phyloP scores from a whole-genome alignment of 2,113 vertebrate species.

The Myodes glareolus region DNA sequence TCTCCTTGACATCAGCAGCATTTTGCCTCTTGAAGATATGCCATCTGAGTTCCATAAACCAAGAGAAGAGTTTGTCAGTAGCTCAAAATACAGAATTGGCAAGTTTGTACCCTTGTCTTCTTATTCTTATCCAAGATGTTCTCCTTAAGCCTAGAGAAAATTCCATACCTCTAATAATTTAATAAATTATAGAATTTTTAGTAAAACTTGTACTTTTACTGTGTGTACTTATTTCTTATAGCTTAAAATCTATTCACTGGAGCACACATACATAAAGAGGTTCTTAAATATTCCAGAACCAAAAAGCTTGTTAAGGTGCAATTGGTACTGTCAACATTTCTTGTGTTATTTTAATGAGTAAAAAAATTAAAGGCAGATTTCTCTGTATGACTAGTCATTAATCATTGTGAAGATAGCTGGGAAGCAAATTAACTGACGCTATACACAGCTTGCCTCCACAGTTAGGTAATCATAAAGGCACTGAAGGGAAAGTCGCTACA shows the following conservation, averaged over 20 bases:
- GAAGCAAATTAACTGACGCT: constrained; percentile 83
- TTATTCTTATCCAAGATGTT: neutral
- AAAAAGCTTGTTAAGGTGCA: constrained; percentile 68
- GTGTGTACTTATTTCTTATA: constrained; percentile 58
- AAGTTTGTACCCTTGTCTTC: neutral
- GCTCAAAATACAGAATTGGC: neutral
- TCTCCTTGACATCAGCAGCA: accelerated
- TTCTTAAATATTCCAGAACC: constrained; percentile 71
- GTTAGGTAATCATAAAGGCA: constrained; percentile 76
- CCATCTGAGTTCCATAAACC: neutral
- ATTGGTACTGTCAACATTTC: constrained; percentile 80
- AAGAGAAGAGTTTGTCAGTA: neutral
- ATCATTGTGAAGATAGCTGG: constrained; percentile 79
- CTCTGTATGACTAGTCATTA: constrained; percentile 77
- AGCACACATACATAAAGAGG: constrained; percentile 39
- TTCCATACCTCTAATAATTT: neutral
- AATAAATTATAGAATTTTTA: constrained; percentile 51
- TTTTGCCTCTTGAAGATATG: neutral
- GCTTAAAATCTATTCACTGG: constrained; percentile 64
- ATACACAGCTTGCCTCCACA: constrained; percentile 68
- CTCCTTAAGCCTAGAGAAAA: neutral
- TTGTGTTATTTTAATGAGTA: constrained; percentile 81
- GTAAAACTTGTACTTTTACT: constrained; percentile 44
- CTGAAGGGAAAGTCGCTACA: constrained; percentile 70
- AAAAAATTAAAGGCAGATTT: constrained; percentile 79